Evolutionary conservation across 2,888 invertebrate species (phyloP).

Genomic region (Sclerodermus sp.): DNA sequence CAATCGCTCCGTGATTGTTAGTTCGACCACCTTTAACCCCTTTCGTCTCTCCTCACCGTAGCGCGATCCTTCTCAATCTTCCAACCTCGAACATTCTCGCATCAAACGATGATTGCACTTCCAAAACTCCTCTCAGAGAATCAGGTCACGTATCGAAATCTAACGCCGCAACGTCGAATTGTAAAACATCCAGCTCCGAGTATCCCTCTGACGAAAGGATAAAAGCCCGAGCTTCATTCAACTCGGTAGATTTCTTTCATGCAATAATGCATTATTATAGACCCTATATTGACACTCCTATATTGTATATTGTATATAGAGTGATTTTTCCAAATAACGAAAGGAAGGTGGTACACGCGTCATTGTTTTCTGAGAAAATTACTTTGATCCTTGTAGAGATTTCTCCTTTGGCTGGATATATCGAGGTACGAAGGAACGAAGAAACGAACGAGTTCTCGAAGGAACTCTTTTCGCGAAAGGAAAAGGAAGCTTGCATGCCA

Average conservation of each 20-base stretch:
- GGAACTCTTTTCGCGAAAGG: neutral
- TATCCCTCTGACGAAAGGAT: constrained; percentile 13
- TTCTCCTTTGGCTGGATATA: no score
- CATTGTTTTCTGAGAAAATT: no score
- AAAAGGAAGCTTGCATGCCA: neutral
- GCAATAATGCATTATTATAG: no score
- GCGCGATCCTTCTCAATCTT: constrained; percentile 14
- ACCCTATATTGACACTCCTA: no score
- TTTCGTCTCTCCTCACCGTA: constrained; percentile 11
- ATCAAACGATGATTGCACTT: constrained; percentile 45
- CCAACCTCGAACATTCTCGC: constrained; percentile 18
- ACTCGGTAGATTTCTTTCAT: no score
- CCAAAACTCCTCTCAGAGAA: constrained; percentile 20
- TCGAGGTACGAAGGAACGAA: neutral
- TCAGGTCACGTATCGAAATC: constrained; percentile 43
- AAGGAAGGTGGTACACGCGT: no score
- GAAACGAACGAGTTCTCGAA: neutral
- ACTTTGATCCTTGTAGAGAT: no score
- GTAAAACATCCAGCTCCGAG: constrained; percentile 14
- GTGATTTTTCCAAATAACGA: no score
- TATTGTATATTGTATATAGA: no score
- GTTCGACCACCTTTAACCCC: constrained; percentile 23
- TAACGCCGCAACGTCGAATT: constrained; percentile 20
- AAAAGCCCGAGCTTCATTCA: no score
- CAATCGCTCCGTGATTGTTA: constrained; percentile 50